These are phyloP conservation scores for Ptychadena robeensis DNA, from an alignment of 2,797 vertebrate genomes.

Conservation along the genomic window DNA sequence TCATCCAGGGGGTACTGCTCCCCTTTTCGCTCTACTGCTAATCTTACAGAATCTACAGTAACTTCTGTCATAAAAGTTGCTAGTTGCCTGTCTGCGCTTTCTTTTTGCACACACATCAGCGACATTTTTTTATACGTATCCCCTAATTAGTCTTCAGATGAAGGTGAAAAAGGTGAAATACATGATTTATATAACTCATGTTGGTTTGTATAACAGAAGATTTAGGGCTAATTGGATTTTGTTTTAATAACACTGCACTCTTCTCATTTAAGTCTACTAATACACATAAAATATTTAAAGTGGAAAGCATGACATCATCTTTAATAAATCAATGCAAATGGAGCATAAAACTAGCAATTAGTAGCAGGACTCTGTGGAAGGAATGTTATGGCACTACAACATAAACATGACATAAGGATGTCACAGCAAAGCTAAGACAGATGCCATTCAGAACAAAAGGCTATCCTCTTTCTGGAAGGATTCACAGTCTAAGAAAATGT, in stretches of 20 bases:
- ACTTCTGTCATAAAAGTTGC: no score
- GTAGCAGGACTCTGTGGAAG: constrained; percentile 10
- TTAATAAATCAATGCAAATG: not conserved
- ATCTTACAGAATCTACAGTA: no score
- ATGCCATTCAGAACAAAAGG: not conserved
- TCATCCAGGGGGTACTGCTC: no score
- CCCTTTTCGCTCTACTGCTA: no score
- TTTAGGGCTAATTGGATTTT: not conserved
- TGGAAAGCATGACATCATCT: not conserved
- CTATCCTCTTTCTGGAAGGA: not conserved
- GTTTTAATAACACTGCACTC: not conserved
- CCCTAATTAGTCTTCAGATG: no score
- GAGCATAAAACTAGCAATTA: constrained; percentile 10
- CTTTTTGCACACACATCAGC: no score
- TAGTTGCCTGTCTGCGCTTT: no score
- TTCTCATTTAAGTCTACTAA: not conserved
- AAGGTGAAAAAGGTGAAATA: no score
- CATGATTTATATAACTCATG: not conserved
- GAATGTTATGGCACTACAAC: not conserved
- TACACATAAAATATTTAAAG: not conserved
- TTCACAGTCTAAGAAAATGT: not conserved
- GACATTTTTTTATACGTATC: no score
- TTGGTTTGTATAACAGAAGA: not conserved
- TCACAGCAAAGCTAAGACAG: constrained; percentile 10
- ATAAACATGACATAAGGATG: not conserved